Evolutionary conservation across 2,888 invertebrate genomes (phyloP).

Genomic region (Hirtodrosophila cameraria): DNA sequence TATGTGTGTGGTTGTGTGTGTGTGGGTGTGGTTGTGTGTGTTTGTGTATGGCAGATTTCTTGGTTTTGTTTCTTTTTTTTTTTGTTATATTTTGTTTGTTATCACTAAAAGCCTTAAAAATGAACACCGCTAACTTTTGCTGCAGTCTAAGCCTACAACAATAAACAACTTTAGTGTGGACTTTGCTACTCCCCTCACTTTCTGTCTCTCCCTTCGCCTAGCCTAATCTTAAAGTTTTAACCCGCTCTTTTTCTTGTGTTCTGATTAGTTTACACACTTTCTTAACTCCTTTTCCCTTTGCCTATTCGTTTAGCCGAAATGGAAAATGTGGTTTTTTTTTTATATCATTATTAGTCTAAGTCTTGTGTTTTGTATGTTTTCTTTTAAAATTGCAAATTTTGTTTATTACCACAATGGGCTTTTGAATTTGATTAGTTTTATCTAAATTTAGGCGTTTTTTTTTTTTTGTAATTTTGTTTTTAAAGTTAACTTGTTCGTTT

Average conservation of each 20-base stretch:
- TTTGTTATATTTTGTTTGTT: conserved; percentile 22
- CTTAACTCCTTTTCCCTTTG: conserved; percentile 2
- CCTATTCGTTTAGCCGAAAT: conserved; percentile 51
- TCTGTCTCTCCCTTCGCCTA: not conserved
- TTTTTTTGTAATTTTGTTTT: conserved; percentile 35
- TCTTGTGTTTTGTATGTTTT: conserved; percentile 40
- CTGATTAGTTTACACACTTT: conserved; percentile 15
- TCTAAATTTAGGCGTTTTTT: conserved; percentile 63
- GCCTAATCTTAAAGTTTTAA: conserved; percentile 6
- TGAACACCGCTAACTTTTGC: conserved; percentile 72
- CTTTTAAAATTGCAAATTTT: conserved; percentile 39
- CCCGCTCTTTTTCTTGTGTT: not conserved
- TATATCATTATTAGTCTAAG: conserved; percentile 42
- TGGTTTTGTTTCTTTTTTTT: conserved; percentile 11
- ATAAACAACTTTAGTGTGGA: conserved; percentile 54
- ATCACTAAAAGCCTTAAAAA: conserved; percentile 75
- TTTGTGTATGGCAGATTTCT: conserved; percentile 29
- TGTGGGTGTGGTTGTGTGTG: conserved; percentile 22
- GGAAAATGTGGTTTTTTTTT: conserved; percentile 55
- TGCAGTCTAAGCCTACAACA: conserved; percentile 62
- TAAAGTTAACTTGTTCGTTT: conserved; percentile 39
- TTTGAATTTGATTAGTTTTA: conserved; percentile 46
- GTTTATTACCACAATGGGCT: not conserved
- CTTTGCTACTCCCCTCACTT: conserved; percentile 5
- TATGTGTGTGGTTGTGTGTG: conserved; percentile 19